phyloP scores from a whole-genome alignment of 1,140 invertebrate genomes.

The Nixonia krombeini region DNA sequence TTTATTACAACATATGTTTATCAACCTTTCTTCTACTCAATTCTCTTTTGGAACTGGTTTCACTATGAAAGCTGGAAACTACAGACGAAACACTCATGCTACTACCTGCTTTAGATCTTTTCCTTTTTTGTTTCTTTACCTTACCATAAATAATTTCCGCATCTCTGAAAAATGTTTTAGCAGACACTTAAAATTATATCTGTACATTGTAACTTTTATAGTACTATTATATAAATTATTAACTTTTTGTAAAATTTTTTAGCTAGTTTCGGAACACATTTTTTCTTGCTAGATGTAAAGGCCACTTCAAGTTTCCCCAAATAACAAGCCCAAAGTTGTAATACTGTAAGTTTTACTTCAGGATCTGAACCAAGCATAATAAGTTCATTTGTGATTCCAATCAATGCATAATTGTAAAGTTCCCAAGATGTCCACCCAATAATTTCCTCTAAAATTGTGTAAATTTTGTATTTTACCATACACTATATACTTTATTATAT shows the following conservation, averaged over 20 bases:
- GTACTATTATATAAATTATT: slow-evolving; percentile 1
- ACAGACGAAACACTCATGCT: slow-evolving; percentile 40
- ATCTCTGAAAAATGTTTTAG: slow-evolving; percentile 64
- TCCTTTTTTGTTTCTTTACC: slow-evolving; percentile 42
- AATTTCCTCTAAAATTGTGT: slow-evolving; percentile 44
- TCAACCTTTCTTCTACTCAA: slow-evolving; percentile 52
- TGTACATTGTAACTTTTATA: too few relatives aligned
- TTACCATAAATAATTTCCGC: slow-evolving; percentile 72
- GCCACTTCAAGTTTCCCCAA: slow-evolving; percentile 75
- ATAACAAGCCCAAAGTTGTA: slow-evolving; percentile 78
- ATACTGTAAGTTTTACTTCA: slow-evolving; percentile 73
- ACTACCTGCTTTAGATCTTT: slow-evolving; percentile 28
- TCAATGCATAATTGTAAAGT: slow-evolving; percentile 77
- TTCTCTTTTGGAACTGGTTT: slow-evolving; percentile 44
- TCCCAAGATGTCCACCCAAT: slow-evolving; percentile 77
- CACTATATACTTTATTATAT: slow-evolving; percentile 9
- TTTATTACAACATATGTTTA: not conserved
- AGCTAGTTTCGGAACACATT: slow-evolving; percentile 72
- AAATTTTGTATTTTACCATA: slow-evolving; percentile 18
- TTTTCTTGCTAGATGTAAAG: slow-evolving; percentile 69
- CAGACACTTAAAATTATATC: too few relatives aligned
- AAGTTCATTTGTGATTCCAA: slow-evolving; percentile 75
- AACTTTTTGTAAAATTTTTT: slow-evolving; percentile 69
- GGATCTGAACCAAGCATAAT: slow-evolving; percentile 73
- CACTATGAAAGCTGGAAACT: slow-evolving; percentile 26